phyloP scores from a whole-genome alignment of 2,113 vertebrate genomes.

The Gallinago paraguaiae region DNA sequence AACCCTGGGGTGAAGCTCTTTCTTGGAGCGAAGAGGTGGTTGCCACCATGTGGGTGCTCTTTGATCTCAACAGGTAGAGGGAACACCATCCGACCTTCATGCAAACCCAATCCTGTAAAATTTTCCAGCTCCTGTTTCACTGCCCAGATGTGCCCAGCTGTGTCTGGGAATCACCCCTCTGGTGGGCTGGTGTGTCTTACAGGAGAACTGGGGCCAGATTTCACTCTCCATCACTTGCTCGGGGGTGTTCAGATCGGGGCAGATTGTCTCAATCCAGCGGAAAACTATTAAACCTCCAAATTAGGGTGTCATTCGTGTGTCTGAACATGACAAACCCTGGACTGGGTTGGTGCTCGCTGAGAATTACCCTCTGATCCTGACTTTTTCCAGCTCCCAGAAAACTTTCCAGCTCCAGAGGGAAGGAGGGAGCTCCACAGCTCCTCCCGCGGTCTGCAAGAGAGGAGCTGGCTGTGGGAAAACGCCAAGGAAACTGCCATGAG shows the following conservation, averaged over 20 bases:
- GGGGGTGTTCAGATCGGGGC: neutral
- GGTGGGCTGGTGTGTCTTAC: neutral
- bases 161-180: neutral
- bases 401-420: neutral
- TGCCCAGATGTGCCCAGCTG: neutral
- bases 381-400: neutral
- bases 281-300: rapidly evolving
- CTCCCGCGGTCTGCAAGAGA: neutral
- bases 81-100: rapidly evolving
- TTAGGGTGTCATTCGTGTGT: rapidly evolving
- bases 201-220: neutral
- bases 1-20: neutral
- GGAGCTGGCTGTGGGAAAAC: neutral
- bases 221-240: neutral
- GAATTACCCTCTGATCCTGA: rapidly evolving
- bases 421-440: neutral
- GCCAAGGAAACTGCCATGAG: neutral
- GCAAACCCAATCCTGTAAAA: neutral
- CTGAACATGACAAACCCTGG: rapidly evolving
- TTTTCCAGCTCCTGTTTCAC: neutral
- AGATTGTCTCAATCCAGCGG: neutral
- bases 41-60: rapidly evolving
- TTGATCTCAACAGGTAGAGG: no score
- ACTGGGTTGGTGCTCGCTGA: neutral
- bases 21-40: neutral